Percentiles rank a stretch among this genome's conserved stretches.
phyloP scores from a whole-genome alignment of 1,140 invertebrate genomes.

The Procambarus clarkii region DNA sequence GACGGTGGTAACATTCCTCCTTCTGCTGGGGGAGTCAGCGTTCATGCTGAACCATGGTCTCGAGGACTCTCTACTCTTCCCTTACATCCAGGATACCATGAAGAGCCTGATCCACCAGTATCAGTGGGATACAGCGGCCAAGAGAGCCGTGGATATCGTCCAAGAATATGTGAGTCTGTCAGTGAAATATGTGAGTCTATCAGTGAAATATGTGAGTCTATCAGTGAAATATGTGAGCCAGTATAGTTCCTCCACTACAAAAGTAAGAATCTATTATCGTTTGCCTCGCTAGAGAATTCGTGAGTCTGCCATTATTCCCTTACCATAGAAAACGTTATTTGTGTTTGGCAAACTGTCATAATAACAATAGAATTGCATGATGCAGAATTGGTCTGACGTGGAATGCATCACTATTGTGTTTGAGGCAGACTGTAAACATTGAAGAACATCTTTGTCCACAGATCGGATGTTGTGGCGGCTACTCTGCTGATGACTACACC shows the following conservation, averaged over 20 bases:
- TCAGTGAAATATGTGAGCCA: too few species aligned
- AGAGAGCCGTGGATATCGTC: slow-evolving; percentile 83
- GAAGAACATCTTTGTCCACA: not conserved
- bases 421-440: too few species aligned
- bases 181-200: too few species aligned
- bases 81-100: slow-evolving; percentile 83
- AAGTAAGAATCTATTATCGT: too few species aligned
- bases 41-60: slow-evolving; percentile 87
- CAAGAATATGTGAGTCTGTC: slow-evolving; percentile 86
- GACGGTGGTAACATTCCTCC: slow-evolving; percentile 83
- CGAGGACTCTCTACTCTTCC: slow-evolving; percentile 85
- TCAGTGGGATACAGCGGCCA: slow-evolving; percentile 80
- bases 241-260: too few species aligned
- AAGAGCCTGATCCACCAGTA: slow-evolving; percentile 84
- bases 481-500: slow-evolving; percentile 87
- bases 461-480: slow-evolving; percentile 90
- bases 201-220: slow-evolving; percentile 85
- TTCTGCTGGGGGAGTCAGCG: slow-evolving; percentile 85
- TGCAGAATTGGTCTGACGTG: too few species aligned
- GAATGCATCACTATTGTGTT: too few species aligned
- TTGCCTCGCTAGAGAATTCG: too few species aligned
- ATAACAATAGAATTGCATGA: too few species aligned
- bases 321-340: too few species aligned
- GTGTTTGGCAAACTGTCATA: too few species aligned
- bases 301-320: too few species aligned